Evolutionary conservation across 2,797 vertebrate genomes (phyloP), one percentile per base, ranked within the genome.

Genomic region (Sphenodon punctatus): DNA sequence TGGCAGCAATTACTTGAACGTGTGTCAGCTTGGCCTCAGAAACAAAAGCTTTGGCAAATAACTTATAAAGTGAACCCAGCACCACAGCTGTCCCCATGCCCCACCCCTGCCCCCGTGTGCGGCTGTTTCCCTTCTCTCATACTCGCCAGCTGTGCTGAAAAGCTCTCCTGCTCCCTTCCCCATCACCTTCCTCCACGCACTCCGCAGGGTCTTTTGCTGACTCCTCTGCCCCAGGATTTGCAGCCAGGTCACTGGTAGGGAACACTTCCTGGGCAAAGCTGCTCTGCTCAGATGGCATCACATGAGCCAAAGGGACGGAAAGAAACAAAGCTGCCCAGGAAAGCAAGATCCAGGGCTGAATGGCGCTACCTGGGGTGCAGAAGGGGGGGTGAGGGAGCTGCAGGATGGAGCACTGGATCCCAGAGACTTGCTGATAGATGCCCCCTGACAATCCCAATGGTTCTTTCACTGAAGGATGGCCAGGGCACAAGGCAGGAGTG

Each of bases 41-140:
- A 89, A 89, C 78, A 86, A 93, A 93, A 94, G 93, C 95, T 96
- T 96, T 96, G 95, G 96, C 96, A 96, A 95, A 96, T 95, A 94
- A 95, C 92, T 96, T 95, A 94, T 89, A 92, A 94, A 92, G 86
- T 90, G 80, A 59, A 82, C 72, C 56, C 36, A 66, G 55, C 76
- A 53, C 87, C 78, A 67, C 3, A 23, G 77, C 84, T 86, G 84
- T 11, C 76, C 78, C 80, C 86, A 80, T 75, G 3, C 3, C 10
- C 82, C 63, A 30, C 48, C 76, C 67, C 60, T 3, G 59, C 67
- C 75, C 45, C 70, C 22, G 34, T 39, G 60, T 72, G 1, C 3
- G 42, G 22, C 2, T 2, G 25, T 38, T 0, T 45, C 43, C 8
- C 30, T 19, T 13, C 17, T 34, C 55, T 6, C 4, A 30, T 32